Conservation (phyloP, 2,888 invertebrate species). For the Thecocarcelia acutangulata region DNA sequence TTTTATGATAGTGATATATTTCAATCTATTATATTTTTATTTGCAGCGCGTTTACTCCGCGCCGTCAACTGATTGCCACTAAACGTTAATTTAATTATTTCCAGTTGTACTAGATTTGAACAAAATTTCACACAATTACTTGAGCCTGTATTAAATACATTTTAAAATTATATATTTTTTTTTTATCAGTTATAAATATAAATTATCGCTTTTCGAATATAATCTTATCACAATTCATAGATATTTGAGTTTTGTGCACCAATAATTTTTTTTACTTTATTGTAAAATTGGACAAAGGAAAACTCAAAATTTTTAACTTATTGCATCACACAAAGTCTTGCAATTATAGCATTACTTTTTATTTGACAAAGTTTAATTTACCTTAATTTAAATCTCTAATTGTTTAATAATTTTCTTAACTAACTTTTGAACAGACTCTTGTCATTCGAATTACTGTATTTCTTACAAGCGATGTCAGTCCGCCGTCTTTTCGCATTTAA, state of each 20-base stretch:
- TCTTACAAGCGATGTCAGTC: neutral
- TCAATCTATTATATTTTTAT: constrained; percentile 1
- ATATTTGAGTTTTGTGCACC: constrained; percentile 2
- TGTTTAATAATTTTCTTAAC: constrained; percentile 40
- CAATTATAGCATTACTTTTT: neutral
- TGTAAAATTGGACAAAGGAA: neutral
- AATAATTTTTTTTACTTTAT: constrained; percentile 3
- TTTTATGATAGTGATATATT: neutral
- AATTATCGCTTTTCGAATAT: constrained; percentile 53
- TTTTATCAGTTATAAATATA: constrained; percentile 67
- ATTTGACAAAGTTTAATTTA: neutral
- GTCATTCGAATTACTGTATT: neutral
- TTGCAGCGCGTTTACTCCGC: constrained; percentile 13
- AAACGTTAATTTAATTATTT: constrained; percentile 24
- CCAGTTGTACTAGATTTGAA: constrained; percentile 2
- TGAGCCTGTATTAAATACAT: neutral
- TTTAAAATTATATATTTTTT: neutral
- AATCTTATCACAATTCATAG: constrained; percentile 67
- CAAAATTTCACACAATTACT: constrained; percentile 7
- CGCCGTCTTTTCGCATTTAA: constrained; percentile 13
- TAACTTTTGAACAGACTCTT: constrained; percentile 3
- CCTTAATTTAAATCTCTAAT: constrained; percentile 25
- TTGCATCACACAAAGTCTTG: neutral
- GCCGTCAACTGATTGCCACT: constrained; percentile 37
- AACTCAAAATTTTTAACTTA: neutral